Base-by-base conservation (phyloP, 2,797 vertebrate genomes). In the Acanthis flammea region DNA sequence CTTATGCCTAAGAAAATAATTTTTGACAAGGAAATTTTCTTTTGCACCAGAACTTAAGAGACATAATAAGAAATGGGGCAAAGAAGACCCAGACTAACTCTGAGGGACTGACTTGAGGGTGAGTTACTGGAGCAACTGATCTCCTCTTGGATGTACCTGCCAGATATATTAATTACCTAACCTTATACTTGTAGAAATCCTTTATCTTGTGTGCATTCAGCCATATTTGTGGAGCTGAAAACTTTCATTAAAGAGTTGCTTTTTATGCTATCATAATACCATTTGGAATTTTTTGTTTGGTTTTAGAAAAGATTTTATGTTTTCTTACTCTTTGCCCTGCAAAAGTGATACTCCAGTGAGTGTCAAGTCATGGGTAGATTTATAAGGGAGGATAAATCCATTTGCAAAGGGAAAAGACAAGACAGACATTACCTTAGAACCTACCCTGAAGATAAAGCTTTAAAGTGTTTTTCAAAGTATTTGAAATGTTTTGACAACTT, bases 41-140 rank as follows among this genome's bases (percentile, higher is more conserved):
- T 82, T 82, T 62, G 28, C 67, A 37, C 23, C 23, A 45, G 12
- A 71, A 62, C 23, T n/a, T 71, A 14, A 44, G 23, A 53, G 23
- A n/a, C 6, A 53, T 28, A 71, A 28, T 8, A 45, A 53, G 12
- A 53, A 82, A 82, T 28, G 19, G 12, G 23, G n/a, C 27, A 81
- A 62, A 37, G n/a, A 62, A n/a, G 23, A 31, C 19, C 7, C 41
- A 28, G 23, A 39, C 41, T 27, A 39, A 15, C 33, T 71, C 23
- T n/a, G 33, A 39, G 7, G 3, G 19, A 3, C 41, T 54, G n/a
- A 39, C 19, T 10, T 1, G 0, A 28, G 33, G 7, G 28, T 71
- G 28, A 27, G 12, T 71, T 71, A 28, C n/a, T 45, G 28, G 15
- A 37, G 15, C 3, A 71, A 45, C 19, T 28, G n/a, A 39, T 45